A percentile compares a stretch with the other conserved stretches of the same genome.
Evolutionary conservation across 2,113 vertebrate species (phyloP).

Genomic region (Corythaeola cristata): DNA sequence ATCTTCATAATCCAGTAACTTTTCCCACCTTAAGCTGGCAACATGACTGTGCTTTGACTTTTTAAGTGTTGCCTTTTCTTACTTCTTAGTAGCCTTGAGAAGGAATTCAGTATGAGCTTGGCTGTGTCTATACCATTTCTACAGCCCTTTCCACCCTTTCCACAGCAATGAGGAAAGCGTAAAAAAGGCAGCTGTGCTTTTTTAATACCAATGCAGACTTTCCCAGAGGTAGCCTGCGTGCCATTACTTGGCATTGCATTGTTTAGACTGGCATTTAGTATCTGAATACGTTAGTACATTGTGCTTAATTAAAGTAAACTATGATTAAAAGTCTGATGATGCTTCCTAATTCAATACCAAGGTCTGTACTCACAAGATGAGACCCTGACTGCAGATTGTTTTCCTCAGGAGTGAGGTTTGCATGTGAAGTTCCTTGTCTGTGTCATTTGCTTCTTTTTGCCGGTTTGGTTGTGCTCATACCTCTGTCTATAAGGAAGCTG

Average conservation of each 20-base stretch:
- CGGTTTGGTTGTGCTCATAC: background rate
- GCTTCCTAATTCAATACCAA: constrained; percentile 26
- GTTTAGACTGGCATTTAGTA: constrained; percentile 39
- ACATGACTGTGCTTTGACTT: background rate
- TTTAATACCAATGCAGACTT: background rate
- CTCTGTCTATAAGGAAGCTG: background rate
- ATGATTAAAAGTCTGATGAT: constrained; percentile 41
- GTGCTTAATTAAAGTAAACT: constrained; percentile 40
- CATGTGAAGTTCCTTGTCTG: background rate
- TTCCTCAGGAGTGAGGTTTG: background rate
- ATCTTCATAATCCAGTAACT: background rate
- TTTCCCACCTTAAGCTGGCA: background rate
- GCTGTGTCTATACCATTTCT: background rate
- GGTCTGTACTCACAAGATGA: background rate
- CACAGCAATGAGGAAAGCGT: background rate
- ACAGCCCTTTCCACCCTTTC: background rate
- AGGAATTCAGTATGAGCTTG: background rate
- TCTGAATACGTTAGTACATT: constrained; percentile 36
- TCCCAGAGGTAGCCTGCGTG: background rate
- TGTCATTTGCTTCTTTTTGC: background rate
- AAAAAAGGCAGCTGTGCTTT: background rate
- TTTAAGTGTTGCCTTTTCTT: background rate
- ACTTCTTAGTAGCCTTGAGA: background rate
- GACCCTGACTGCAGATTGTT: background rate
- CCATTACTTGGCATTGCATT: background rate